phyloP scores from a whole-genome alignment of 1,140 invertebrate genomes.

The Conus ventricosus region DNA sequence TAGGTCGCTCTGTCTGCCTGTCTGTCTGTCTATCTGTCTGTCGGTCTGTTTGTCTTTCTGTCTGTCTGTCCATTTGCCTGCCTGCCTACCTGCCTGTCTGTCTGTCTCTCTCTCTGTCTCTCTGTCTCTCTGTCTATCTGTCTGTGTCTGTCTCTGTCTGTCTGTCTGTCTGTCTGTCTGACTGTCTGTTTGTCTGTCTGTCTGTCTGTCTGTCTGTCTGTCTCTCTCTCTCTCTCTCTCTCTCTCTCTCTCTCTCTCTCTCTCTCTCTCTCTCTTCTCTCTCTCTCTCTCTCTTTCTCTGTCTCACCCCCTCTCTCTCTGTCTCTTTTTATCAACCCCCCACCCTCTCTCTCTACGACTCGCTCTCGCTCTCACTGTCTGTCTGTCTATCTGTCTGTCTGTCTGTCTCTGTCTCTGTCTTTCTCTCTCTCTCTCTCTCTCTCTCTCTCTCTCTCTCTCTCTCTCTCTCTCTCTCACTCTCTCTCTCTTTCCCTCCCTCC shows the following conservation, averaged over 20 bases:
- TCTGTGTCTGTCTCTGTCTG: too few relatives aligned
- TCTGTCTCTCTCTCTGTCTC: too few relatives aligned
- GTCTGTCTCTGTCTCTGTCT: too few relatives aligned
- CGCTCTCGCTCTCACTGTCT: neutral
- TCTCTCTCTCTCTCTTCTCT: too few relatives aligned
- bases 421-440: neutral
- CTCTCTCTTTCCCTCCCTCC: neutral
- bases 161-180: neutral
- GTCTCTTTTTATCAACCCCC: neutral
- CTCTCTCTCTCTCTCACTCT: neutral
- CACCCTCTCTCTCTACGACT: neutral
- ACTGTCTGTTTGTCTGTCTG: neutral
- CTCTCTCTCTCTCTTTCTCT: too few relatives aligned
- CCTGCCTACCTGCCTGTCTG: too few relatives aligned
- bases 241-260: neutral
- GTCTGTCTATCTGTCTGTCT: too few relatives aligned
- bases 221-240: slow-evolving; percentile 22
- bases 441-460: neutral
- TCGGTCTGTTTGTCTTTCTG: too few relatives aligned
- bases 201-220: neutral
- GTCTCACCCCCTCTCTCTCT: neutral
- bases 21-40: too few relatives aligned
- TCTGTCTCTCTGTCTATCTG: too few relatives aligned
- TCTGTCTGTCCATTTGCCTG: too few relatives aligned
- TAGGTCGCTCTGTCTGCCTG: too few relatives aligned